Evolutionary conservation across 2,113 vertebrate species (phyloP).

Genomic region (Hippocampus mohnikei): DNA sequence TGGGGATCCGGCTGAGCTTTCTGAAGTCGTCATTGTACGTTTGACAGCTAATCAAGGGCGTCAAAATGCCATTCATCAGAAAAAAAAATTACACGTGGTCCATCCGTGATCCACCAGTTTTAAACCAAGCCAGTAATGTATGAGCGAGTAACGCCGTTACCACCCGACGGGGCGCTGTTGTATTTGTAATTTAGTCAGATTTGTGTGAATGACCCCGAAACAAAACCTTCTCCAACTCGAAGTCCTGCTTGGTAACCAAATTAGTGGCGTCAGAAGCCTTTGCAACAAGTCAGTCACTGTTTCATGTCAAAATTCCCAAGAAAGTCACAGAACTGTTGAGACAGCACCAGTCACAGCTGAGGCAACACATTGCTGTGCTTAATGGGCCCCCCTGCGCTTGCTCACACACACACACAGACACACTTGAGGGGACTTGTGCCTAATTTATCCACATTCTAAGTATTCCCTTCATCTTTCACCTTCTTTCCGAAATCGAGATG

Average conservation of each 20-base stretch:
- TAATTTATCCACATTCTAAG: conserved; percentile 13
- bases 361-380: conserved; percentile 58
- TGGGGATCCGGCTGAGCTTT: too few relatives aligned
- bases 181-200: conserved; percentile 7
- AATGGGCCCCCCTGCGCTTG: conserved; percentile 15
- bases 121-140: not conserved
- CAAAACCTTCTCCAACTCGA: conserved; percentile 6
- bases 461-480: conserved; percentile 34
- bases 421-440: conserved; percentile 6
- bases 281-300: conserved; percentile 48
- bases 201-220: conserved; percentile 1
- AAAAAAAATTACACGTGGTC: not conserved
- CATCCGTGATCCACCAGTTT: not conserved
- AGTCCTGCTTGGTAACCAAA: conserved; percentile 32
- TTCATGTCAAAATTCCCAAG: conserved; percentile 48
- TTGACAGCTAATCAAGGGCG: not conserved
- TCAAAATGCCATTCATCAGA: not conserved
- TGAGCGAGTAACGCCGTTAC: not conserved
- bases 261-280: conserved; percentile 39
- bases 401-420: conserved; percentile 1
- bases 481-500: conserved; percentile 24
- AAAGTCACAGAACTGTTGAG: conserved; percentile 49
- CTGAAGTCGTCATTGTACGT: not conserved
- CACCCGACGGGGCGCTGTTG: not conserved
- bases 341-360: conserved; percentile 70